Conservation (phyloP, 2,888 invertebrate genomes). For the Euplagia quadripunctaria region DNA sequence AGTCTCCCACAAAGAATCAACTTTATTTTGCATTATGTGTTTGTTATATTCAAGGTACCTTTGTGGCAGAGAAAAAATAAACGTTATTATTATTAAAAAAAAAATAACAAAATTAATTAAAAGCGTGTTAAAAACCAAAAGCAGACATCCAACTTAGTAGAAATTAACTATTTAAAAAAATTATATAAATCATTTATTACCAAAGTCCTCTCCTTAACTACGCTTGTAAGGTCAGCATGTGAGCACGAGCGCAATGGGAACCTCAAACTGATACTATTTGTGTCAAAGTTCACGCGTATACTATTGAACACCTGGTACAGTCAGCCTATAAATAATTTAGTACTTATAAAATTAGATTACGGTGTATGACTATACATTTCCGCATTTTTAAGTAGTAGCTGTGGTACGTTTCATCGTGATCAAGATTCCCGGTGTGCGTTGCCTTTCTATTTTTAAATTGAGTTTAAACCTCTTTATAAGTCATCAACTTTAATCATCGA, state of each 20-base stretch:
- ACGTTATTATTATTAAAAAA: no score
- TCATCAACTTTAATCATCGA: no score
- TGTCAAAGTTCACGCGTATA: conserved; percentile 63
- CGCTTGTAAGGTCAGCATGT: conserved; percentile 57
- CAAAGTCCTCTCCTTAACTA: conserved; percentile 49
- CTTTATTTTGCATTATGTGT: no score
- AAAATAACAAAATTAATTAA: no score
- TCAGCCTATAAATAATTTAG: conserved; percentile 7
- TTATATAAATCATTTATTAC: not conserved
- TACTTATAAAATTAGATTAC: not conserved
- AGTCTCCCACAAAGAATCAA: no score
- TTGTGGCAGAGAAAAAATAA: no score
- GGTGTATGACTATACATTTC: not conserved
- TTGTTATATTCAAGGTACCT: no score
- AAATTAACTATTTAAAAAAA: not conserved
- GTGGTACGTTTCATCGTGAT: no score
- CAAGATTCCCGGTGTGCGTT: no score
- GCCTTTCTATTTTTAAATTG: no score
- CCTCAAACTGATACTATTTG: conserved; percentile 63
- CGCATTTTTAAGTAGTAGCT: not conserved
- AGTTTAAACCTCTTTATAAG: no score
- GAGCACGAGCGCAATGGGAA: conserved; percentile 54
- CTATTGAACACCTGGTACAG: conserved; percentile 44
- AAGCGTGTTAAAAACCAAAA: no score
- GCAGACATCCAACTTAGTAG: not conserved